phyloP scores from a whole-genome alignment of 2,888 invertebrate genomes.

The Cerceris ruficornis region DNA sequence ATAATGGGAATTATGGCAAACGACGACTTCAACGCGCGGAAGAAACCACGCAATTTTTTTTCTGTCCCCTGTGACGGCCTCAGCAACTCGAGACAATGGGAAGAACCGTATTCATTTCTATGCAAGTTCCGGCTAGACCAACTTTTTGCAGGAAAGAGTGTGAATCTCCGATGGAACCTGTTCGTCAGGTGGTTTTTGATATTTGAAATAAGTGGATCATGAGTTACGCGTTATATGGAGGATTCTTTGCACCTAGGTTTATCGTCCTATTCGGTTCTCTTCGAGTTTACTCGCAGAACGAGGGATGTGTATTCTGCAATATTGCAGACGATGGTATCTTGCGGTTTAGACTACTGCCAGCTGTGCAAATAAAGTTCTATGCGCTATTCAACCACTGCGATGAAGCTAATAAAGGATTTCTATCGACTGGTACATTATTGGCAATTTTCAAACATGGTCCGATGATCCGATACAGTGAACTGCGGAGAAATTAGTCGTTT shows the following conservation, averaged over 20 bases:
- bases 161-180: no score
- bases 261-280: no score
- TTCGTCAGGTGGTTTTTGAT: no score
- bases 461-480: no score
- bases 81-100: slow-evolving; percentile 2
- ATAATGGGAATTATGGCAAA: slow-evolving; percentile 68
- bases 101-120: neutral
- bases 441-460: neutral
- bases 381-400: slow-evolving; percentile 4
- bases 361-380: slow-evolving; percentile 23
- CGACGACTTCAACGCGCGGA: slow-evolving; percentile 22
- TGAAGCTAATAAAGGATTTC: neutral
- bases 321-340: neutral
- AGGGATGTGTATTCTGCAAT: neutral
- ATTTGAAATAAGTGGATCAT: no score
- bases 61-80: neutral
- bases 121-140: neutral
- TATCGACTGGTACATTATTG: neutral
- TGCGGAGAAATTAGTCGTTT: no score
- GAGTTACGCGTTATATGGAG: no score
- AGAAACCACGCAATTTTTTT: slow-evolving; percentile 25
- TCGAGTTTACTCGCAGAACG: neutral
- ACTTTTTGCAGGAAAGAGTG: no score
- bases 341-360: slow-evolving; percentile 18
- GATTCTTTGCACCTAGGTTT: no score